Base-by-base conservation (phyloP, 2,113 vertebrate species). In the Ceyx margarethae region DNA sequence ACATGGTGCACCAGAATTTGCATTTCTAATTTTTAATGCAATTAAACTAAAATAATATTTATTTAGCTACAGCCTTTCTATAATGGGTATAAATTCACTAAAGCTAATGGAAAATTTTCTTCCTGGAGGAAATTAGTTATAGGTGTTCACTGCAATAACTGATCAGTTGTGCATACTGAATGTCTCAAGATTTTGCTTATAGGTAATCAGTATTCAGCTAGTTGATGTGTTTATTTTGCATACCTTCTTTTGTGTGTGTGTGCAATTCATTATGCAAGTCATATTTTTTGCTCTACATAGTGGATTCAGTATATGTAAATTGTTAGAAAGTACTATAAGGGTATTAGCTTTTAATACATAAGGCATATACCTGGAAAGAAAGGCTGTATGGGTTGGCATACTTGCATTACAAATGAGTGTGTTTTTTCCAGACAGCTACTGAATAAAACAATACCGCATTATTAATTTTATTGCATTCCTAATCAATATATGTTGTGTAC, bases 11-110 rank as follows among this genome's bases (percentile, higher is more conserved):
- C 87, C 84, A 94, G 88, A 97, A 98, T 98, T 98, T 98, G 96
- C 97, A 97, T 98, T 97, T 97, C 96, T 97, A 97, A 98, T 97
- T 98, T 97, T 97, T 97, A 97, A 97, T 97, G 96, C 96, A 97
- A 97, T 98, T 97, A 97, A 97, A 96, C 87, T 97, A 96, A 98
- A 96, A 97, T 97, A 97, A 97, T 97, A 97, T 97, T 97, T 97
- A 96, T 97, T 96, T 97, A 97, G 96, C 88, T 82, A 88, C 93
- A 90, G 94, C 93, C 90, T 96, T 97, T 93, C 87, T 75, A 69
- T 93, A 97, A 93, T 58, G 66, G 87, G 28, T 91, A 94, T 89
- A 91, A 94, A 95, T 91, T 94, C 95, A 90, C 90, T 88, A 94
- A 96, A 96, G 89, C 82, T 87, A 93, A 96, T 80, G 81, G 90